Conservation (phyloP, 2,888 invertebrate genomes). For the Neoascia interrupta region DNA sequence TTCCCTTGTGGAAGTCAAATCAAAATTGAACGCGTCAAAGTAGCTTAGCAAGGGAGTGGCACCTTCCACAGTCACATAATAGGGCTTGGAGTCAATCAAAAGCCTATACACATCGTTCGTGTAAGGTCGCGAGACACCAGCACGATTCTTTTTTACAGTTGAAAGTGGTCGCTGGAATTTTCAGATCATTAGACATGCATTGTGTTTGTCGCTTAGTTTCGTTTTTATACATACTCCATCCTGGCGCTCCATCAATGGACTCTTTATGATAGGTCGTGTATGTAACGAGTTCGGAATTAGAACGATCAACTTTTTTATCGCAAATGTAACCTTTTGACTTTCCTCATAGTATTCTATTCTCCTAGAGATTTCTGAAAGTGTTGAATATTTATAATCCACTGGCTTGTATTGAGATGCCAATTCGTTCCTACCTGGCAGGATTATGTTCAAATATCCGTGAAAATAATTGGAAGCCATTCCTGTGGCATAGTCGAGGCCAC, state of each 20-base stretch:
- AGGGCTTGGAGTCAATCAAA: conserved; percentile 72
- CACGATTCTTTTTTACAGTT: conserved; percentile 72
- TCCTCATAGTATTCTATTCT: conserved; percentile 74
- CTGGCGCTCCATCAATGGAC: conserved; percentile 70
- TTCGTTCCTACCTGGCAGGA: conserved; percentile 73
- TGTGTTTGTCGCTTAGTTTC: neutral
- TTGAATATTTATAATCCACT: neutral
- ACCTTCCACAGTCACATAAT: conserved; percentile 76
- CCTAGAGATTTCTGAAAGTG: conserved; percentile 71
- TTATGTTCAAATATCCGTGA: conserved; percentile 75
- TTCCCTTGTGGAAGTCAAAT: conserved; percentile 73
- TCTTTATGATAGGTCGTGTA: conserved; percentile 72
- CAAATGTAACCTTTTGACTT: conserved; percentile 72
- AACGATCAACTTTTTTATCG: conserved; percentile 74
- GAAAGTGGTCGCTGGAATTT: conserved; percentile 72
- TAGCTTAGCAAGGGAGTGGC: conserved; percentile 77
- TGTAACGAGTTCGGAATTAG: conserved; percentile 76
- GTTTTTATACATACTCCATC: conserved; percentile 68
- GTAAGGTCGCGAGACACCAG: conserved; percentile 75
- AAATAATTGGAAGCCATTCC: conserved; percentile 78
- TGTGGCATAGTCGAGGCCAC: conserved; percentile 76
- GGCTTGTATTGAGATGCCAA: too few species aligned
- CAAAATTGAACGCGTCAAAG: conserved; percentile 73
- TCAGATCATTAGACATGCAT: neutral
- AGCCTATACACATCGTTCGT: conserved; percentile 75